Evolutionary conservation across 2,888 invertebrate genomes (phyloP), one percentile per base, ranked within the genome.

Genomic region (Diadegma fenestrale): DNA sequence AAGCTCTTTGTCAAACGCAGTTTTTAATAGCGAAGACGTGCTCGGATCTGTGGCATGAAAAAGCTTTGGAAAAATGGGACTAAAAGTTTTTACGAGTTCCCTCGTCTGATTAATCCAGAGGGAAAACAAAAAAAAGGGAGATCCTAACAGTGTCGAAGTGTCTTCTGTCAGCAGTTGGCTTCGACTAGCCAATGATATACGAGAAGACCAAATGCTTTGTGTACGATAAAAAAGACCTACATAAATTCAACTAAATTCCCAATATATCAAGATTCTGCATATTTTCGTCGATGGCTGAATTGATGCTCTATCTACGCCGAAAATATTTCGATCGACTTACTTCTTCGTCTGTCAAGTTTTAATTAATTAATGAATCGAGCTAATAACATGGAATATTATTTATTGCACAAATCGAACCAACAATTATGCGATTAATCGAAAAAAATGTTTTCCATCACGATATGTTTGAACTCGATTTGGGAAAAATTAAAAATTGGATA

Each of bases 241-340:
- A 58, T 58, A 58, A 58, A 58, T 58, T 58, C 58, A 58, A 26
- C 26, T 33, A n/a, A 58, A 58, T 58, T 54, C 58, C 8, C 58
- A 58, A 26, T 58, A 26, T 58, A 58, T 58, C 1, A 14, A 58
- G 58, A 26, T 26, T 26, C 8, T 26, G 26, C 26, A 58, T 58
- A 26, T 26, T 58, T 26, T 5, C 26, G 8, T 26, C 58, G 26
- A 58, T 58, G 12, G 58, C 14, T 14, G 14, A 58, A 58, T 14
- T 1, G 4, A 14, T 26, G 14, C 12, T 12, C 2, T 54, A 22
- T 12, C 1, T 26, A 12, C 12, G 4, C 0, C 5, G 58, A 26
- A 1, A 58, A 58, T 26, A 26, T 58, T 58, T 1, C 26, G 2
- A 26, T 14, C 5, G 14, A 26, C 12, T 14, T 12, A 26, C 7